Percentiles rank a stretch among this genome's conserved stretches.
phyloP scores from a whole-genome alignment of 2,113 vertebrate genomes.

The Limanda limanda region DNA sequence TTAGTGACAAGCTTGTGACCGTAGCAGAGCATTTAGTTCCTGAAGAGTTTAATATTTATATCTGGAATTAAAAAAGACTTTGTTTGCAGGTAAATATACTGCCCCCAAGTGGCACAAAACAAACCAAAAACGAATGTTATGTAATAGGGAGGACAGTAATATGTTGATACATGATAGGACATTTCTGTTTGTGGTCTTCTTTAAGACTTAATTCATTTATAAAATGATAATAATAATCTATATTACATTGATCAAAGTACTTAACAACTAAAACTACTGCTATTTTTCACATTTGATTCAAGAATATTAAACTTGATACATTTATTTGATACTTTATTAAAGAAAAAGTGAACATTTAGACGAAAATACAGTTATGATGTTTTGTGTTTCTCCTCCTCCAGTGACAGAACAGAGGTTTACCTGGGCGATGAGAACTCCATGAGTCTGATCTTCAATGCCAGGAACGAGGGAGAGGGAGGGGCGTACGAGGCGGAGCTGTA shows the following conservation, averaged over 20 bases:
- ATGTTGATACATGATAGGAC: not conserved
- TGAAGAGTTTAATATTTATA: not conserved
- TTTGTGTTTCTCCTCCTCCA: constrained; percentile 50
- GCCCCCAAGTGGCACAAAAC: not conserved
- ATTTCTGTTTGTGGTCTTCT: no score
- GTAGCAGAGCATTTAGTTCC: not conserved
- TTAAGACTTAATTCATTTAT: no score
- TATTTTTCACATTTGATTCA: no score
- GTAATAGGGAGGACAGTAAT: not conserved
- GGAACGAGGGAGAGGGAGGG: constrained; percentile 87
- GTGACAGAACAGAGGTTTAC: constrained; percentile 82
- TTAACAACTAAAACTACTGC: no score
- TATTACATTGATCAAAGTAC: no score
- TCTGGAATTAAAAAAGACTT: not conserved
- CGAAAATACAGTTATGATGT: not conserved
- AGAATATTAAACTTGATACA: no score
- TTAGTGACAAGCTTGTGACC: not conserved
- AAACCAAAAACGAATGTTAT: not conserved
- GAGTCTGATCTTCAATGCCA: constrained; percentile 85
- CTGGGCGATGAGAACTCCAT: constrained; percentile 86
- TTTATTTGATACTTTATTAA: no score
- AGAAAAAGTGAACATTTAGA: not conserved
- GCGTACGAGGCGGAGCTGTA: constrained; percentile 90
- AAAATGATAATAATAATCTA: no score
- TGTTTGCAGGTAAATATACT: not conserved